Evolutionary conservation across 2,888 invertebrate species (phyloP), one percentile per base, ranked within the genome.

Genomic region (Congeria kusceri): DNA sequence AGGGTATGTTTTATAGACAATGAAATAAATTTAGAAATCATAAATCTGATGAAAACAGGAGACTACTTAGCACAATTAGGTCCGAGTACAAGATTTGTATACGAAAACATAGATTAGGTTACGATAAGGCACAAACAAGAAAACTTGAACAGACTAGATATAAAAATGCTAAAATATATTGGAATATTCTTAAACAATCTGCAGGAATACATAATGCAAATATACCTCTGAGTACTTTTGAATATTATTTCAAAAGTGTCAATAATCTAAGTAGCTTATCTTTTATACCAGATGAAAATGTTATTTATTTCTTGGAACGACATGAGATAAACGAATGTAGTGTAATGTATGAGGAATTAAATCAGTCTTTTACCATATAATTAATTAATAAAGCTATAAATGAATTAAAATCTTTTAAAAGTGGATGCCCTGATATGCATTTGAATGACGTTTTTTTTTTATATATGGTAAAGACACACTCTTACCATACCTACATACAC

Each of bases 271-370:
- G 59, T 23, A 58, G 58, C 27, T 1, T 1, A 9, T 57, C 58
- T 46, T 68, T 58, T 57, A 58, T 9, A 15, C 58, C 58, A 32
- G 68, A 69, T 28, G 69, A 69, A 0, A 61, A 69, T 49, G 53
- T 69, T 18, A 46, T 61, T 23, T 23, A 69, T 7, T 69, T 61
- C 47, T 20, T 69, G 1, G 61, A 69, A 4, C 23, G 61, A 3
- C 62, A 61, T 61, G 61, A 61, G 20, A 25, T n/a, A 18, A 32
- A 61, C 32, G 61, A 61, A 32, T 32, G 4, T n/a, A n/a, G n/a
- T n/a, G n/a, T n/a, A n/a, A n/a, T n/a, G n/a, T n/a, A n/a, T n/a
- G n/a, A n/a, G n/a, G 32, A 32, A 32, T 32, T 32, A 32, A 11
- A 32, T 32, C 4, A 32, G 32, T 11, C 59, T 13, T 47, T 69